Evolutionary conservation across 2,797 vertebrate species (phyloP).

Genomic region (Hyperoplus immaculatus): DNA sequence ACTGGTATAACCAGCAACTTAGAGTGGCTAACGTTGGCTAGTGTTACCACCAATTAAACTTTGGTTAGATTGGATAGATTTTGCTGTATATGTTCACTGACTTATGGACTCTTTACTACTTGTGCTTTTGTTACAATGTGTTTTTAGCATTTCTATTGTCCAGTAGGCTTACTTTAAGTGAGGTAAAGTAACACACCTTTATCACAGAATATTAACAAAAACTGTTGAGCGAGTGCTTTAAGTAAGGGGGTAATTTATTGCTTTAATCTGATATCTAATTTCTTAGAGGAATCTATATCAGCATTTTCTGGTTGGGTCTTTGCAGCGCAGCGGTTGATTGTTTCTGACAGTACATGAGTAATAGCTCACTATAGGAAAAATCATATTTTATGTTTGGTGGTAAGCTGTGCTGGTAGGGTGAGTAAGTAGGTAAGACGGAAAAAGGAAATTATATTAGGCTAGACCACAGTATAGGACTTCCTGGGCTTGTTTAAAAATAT

Average conservation of each 20-base stretch:
- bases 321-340: constrained; percentile 7
- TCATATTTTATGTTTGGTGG: constrained; percentile 51
- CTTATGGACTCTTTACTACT: background rate
- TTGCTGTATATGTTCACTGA: background rate
- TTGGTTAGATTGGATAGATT: background rate
- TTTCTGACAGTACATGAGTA: constrained; percentile 40
- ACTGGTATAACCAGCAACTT: background rate
- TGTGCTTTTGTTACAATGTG: too few species aligned
- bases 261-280: background rate
- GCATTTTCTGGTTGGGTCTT: constrained; percentile 15
- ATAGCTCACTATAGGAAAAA: constrained; percentile 27
- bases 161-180: background rate
- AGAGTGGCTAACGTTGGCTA: background rate
- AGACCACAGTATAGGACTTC: constrained; percentile 32
- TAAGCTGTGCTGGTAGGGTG: constrained; percentile 41
- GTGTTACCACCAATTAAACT: background rate
- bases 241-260: background rate
- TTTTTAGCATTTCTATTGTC: background rate
- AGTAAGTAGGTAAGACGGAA: constrained; percentile 34
- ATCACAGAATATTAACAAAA: background rate
- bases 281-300: background rate
- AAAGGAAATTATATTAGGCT: constrained; percentile 42
- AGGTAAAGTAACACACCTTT: background rate
- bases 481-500: constrained; percentile 39
- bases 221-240: background rate